phyloP scores from a whole-genome alignment of 2,888 invertebrate genomes.

The Pollenia angustigena region DNA sequence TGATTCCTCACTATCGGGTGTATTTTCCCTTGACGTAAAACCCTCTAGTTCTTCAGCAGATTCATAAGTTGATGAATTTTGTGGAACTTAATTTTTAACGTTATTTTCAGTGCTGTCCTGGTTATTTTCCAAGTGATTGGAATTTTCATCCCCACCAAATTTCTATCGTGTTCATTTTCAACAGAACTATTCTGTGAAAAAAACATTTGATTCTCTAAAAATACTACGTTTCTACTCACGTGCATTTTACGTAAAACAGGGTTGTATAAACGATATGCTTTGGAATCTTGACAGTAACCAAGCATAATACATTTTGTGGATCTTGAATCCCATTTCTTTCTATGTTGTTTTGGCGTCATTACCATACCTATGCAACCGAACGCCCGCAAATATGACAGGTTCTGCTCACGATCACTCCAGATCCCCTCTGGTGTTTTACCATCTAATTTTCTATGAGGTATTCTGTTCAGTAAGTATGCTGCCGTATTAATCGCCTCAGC shows the following conservation, averaged over 20 bases:
- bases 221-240: slow-evolving; percentile 24
- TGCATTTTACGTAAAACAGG: slow-evolving; percentile 24
- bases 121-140: neutral
- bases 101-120: neutral
- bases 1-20: neutral
- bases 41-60: neutral
- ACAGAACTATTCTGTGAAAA: neutral
- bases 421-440: slow-evolving; percentile 18
- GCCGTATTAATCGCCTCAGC: slow-evolving; percentile 9
- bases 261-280: slow-evolving; percentile 36
- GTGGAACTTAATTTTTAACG: neutral
- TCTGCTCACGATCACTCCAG: slow-evolving; percentile 12
- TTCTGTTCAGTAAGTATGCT: slow-evolving; percentile 27
- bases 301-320: slow-evolving; percentile 40
- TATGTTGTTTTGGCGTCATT: slow-evolving; percentile 23
- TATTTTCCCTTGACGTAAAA: slow-evolving; percentile 6
- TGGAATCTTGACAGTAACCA: slow-evolving; percentile 23
- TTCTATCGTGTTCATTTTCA: neutral
- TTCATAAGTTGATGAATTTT: neutral
- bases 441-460: neutral
- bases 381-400: slow-evolving; percentile 21
- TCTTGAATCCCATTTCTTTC: slow-evolving; percentile 43
- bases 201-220: slow-evolving; percentile 40
- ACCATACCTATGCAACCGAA: slow-evolving; percentile 47
- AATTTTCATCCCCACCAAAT: slow-evolving; percentile 42